Percentiles rank a stretch among this genome's conserved stretches.
Conservation (phyloP, 92 coral and sea anemone species). For the Siderastrea radians region DNA sequence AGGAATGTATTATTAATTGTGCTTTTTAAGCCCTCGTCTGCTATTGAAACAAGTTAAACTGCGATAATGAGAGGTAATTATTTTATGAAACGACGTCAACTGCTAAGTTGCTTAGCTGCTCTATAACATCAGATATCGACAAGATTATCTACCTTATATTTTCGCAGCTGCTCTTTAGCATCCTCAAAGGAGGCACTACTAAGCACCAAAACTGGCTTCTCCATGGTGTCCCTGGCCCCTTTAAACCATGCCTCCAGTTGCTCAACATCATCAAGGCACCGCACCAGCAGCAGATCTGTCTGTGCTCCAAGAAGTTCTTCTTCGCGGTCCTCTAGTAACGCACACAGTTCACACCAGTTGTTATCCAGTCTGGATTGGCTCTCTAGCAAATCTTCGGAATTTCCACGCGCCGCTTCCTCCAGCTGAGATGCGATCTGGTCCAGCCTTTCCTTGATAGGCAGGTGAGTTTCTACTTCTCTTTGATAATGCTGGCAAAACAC, state of each 20-base stretch:
- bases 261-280: constrained; percentile 73
- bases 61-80: too few relatives aligned
- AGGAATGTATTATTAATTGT: too few relatives aligned
- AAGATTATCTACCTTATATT: constrained; percentile 68
- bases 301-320: constrained; percentile 86
- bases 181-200: constrained; percentile 87
- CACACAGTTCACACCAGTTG: constrained; percentile 93
- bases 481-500: constrained; percentile 77
- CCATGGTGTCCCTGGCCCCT: constrained; percentile 57
- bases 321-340: constrained; percentile 91
- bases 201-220: constrained; percentile 70
- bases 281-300: constrained; percentile 76
- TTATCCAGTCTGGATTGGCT: constrained; percentile 84
- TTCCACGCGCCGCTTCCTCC: constrained; percentile 80
- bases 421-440: constrained; percentile 82
- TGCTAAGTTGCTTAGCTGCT: too few relatives aligned
- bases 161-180: constrained; percentile 77
- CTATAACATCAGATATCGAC: too few relatives aligned
- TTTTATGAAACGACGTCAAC: too few relatives aligned
- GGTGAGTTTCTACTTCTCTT: constrained; percentile 90
- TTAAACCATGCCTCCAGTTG: constrained; percentile 84
- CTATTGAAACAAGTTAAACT: too few relatives aligned
- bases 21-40: too few relatives aligned
- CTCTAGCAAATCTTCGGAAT: constrained; percentile 76
- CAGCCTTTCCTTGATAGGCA: constrained; percentile 76